Evolutionary conservation across 1,140 invertebrate species (phyloP).

Genomic region (Arion vulgaris): DNA sequence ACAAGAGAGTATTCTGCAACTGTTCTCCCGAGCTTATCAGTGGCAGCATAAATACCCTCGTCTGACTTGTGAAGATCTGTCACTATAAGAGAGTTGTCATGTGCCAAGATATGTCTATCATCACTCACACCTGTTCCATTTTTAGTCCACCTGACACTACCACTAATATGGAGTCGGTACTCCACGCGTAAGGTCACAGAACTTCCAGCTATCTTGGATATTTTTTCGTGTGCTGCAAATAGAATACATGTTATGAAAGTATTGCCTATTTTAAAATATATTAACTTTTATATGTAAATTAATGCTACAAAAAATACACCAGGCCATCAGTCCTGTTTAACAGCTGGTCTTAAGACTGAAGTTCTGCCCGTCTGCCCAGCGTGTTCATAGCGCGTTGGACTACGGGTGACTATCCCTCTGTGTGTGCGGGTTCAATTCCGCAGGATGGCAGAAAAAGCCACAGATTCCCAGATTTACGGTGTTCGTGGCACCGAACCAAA

Average conservation of each 20-base stretch:
- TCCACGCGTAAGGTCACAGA: slow-evolving; percentile 46
- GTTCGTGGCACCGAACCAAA: too few relatives aligned
- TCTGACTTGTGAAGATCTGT: slow-evolving; percentile 44
- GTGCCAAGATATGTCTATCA: slow-evolving; percentile 46
- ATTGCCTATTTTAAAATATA: too few relatives aligned
- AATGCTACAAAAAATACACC: too few relatives aligned
- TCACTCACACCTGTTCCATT: slow-evolving; percentile 39
- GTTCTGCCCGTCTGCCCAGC: too few relatives aligned
- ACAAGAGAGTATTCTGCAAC: slow-evolving; percentile 48
- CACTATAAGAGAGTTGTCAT: slow-evolving; percentile 52
- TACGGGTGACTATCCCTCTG: too few relatives aligned
- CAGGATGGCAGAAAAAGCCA: too few relatives aligned
- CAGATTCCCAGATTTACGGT: too few relatives aligned
- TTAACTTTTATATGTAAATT: too few relatives aligned
- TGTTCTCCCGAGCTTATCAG: slow-evolving; percentile 39
- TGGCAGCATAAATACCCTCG: slow-evolving; percentile 46
- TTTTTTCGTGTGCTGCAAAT: slow-evolving; percentile 44
- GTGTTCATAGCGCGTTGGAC: too few relatives aligned
- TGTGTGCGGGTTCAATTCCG: too few relatives aligned
- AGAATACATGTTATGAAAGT: not conserved
- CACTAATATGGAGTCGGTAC: slow-evolving; percentile 48
- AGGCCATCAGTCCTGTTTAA: too few relatives aligned
- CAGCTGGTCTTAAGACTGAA: too few relatives aligned
- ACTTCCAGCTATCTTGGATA: slow-evolving; percentile 45
- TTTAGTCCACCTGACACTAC: slow-evolving; percentile 48